Percentiles rank a stretch among this genome's conserved stretches.
Conservation (phyloP, 2,888 invertebrate genomes). For the Chaetoderma sp. region DNA sequence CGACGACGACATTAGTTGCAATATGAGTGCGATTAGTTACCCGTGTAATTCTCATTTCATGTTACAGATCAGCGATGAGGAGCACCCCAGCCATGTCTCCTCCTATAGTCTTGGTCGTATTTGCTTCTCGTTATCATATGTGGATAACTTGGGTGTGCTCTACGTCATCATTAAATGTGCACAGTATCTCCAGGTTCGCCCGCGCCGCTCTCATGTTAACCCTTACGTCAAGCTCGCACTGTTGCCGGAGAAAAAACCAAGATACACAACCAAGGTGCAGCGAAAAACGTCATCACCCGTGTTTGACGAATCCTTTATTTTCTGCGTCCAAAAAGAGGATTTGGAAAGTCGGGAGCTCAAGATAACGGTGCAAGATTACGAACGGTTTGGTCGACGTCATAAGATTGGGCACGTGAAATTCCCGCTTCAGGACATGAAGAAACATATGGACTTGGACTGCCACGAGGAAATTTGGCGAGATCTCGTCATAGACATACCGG, state of each 20-base stretch:
- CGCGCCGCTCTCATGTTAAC: neutral
- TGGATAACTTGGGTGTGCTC: neutral
- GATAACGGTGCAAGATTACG: neutral
- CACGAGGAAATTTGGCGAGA: neutral
- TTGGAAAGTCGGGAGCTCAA: neutral
- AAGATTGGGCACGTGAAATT: neutral
- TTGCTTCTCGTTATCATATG: neutral
- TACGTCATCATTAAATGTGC: neutral
- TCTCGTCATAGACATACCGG: neutral
- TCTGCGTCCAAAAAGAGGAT: neutral
- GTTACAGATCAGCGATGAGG: too few species aligned
- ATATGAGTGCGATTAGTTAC: too few species aligned
- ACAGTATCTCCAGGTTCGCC: neutral
- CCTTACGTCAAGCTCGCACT: constrained; percentile 4
- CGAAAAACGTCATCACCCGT: neutral
- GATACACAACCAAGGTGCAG: neutral
- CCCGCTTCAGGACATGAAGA: neutral
- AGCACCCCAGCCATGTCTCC: too few species aligned
- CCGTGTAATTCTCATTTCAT: too few species aligned
- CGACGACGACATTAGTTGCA: too few species aligned
- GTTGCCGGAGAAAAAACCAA: neutral
- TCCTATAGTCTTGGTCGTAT: neutral
- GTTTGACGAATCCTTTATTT: neutral
- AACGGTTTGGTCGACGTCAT: neutral
- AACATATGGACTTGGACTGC: too few species aligned